These are phyloP conservation scores for Zaprionus taronus DNA, from an alignment of 1,140 invertebrate genomes.

Conservation along the genomic window DNA sequence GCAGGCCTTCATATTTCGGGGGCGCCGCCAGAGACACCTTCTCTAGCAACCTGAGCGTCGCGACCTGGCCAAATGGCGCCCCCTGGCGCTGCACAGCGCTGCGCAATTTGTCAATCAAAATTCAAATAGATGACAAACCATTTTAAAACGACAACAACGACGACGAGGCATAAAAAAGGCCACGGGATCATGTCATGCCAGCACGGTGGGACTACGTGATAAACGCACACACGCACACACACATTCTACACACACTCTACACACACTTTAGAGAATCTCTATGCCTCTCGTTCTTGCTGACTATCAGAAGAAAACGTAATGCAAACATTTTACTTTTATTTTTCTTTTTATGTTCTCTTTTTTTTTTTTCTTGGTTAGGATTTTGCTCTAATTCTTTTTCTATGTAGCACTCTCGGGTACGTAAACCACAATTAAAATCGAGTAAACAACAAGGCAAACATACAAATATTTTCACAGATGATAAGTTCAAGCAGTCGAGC, in stretches of 20 bases:
- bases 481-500: conserved; percentile 66
- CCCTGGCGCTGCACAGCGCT: conserved; percentile 52
- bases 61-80: conserved; percentile 23
- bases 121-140: conserved; percentile 72
- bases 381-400: conserved; percentile 79
- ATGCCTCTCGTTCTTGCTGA: conserved; percentile 2
- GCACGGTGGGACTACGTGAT: conserved; percentile 62
- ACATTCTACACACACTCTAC: not conserved
- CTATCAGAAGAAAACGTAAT: conserved; percentile 46
- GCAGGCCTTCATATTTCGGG: not conserved
- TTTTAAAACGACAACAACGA: conserved; percentile 22
- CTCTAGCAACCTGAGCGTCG: not conserved
- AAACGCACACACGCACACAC: conserved; percentile 47
- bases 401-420: conserved; percentile 38
- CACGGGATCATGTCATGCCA: conserved; percentile 72
- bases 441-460: conserved; percentile 70
- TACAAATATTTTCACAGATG: conserved; percentile 83
- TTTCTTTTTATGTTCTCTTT: conserved; percentile 32
- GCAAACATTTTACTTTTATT: conserved; percentile 52
- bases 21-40: conserved; percentile 26
- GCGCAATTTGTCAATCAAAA: conserved; percentile 82
- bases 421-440: conserved; percentile 75
- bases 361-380: conserved; percentile 48
- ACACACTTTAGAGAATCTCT: conserved; percentile 23
- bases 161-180: conserved; percentile 76